Conservation (phyloP, 2,113 vertebrate species). For the Trichomycterus rosablanca region DNA sequence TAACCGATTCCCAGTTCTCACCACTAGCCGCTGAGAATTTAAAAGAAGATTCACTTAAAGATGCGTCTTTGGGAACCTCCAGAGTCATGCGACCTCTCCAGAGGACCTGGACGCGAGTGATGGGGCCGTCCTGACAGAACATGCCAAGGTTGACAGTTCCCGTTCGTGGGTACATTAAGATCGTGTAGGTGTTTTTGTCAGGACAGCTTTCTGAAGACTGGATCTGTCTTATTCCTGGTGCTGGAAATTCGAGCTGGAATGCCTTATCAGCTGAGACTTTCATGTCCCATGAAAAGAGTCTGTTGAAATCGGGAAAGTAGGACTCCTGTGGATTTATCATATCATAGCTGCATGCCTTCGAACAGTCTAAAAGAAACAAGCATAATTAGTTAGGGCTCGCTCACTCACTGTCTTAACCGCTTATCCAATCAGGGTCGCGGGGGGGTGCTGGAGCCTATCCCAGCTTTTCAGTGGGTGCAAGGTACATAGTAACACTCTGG, state of each 20-base stretch:
- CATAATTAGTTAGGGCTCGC: background rate
- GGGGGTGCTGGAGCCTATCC: no score
- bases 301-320: constrained; percentile 71
- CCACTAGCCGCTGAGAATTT: constrained; percentile 73
- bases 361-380: constrained; percentile 70
- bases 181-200: constrained; percentile 65
- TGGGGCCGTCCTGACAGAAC: constrained; percentile 80
- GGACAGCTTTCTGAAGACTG: constrained; percentile 63
- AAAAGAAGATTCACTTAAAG: constrained; percentile 65
- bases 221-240: constrained; percentile 73
- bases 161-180: constrained; percentile 56
- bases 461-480: no score
- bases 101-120: constrained; percentile 71
- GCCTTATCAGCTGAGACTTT: constrained; percentile 56
- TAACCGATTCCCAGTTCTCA: constrained; percentile 57
- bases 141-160: constrained; percentile 66
- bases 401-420: no score
- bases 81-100: constrained; percentile 65
- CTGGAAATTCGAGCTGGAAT: constrained; percentile 76
- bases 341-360: constrained; percentile 61
- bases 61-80: constrained; percentile 58
- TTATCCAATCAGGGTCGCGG: no score
- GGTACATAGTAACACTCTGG: no score
- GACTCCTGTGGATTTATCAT: constrained; percentile 63
- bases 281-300: constrained; percentile 79